These are phyloP conservation scores for Rhopalosiphum nymphaeae DNA, from an alignment of 2,888 invertebrate species.

Conservation along the genomic window DNA sequence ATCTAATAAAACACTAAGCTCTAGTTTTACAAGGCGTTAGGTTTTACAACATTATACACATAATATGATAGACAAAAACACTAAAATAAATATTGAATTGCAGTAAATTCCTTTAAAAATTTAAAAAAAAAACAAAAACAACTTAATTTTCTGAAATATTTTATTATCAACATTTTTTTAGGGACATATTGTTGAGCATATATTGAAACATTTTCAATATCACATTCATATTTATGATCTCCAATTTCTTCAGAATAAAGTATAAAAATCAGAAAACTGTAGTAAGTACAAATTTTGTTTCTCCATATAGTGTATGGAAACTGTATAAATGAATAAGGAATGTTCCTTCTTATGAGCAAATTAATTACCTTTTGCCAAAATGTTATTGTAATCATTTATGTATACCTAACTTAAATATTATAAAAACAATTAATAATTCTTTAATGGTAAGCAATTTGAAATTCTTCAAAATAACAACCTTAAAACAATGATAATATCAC, in stretches of 20 bases:
- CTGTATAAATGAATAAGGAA: conserved; percentile 55
- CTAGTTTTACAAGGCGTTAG: neutral
- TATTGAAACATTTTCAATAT: conserved; percentile 38
- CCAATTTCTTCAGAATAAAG: conserved; percentile 36
- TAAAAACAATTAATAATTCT: conserved; percentile 64
- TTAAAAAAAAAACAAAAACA: neutral
- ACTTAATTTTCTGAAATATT: conserved; percentile 47
- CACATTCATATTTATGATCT: conserved; percentile 33
- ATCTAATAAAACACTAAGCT: neutral
- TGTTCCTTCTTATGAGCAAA: conserved; percentile 63
- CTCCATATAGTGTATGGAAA: conserved; percentile 45
- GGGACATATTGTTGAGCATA: conserved; percentile 53
- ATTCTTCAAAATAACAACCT: conserved; percentile 43
- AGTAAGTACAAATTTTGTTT: conserved; percentile 58
- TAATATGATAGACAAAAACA: neutral
- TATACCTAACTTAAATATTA: conserved; percentile 58
- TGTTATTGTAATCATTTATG: conserved; percentile 51
- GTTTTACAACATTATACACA: neutral
- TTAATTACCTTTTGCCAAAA: conserved; percentile 56
- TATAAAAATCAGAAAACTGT: conserved; percentile 32
- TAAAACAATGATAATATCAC: conserved; percentile 58
- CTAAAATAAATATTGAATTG: conserved; percentile 4
- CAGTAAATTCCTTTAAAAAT: neutral
- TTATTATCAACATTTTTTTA: conserved; percentile 39
- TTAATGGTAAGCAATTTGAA: conserved; percentile 54